phyloP scores from a whole-genome alignment of 2,797 vertebrate species.

The Muscicapa comitata region DNA sequence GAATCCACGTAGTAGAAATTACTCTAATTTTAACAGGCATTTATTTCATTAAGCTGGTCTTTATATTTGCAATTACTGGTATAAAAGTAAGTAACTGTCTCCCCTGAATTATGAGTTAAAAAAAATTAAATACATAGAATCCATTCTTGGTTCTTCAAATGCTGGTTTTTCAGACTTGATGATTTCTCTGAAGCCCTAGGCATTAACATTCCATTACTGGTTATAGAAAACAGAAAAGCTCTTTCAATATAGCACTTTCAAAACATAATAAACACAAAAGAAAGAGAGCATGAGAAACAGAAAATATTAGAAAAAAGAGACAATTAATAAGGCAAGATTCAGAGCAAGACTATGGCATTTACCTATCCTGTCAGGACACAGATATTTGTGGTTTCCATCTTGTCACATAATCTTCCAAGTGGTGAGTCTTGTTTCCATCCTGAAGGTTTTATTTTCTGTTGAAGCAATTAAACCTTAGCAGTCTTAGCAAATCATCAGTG shows the following conservation, averaged over 20 bases:
- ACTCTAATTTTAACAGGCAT: not conserved
- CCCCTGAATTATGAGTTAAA: not conserved
- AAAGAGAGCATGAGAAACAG: not conserved
- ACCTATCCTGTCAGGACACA: not conserved
- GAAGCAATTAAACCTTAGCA: not conserved
- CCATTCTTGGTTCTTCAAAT: not conserved
- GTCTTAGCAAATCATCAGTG: not conserved
- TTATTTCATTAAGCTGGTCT: not conserved
- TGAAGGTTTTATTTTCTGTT: not conserved
- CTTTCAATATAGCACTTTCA: not conserved
- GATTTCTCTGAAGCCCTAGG: not conserved
- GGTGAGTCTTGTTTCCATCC: not conserved
- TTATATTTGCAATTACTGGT: not conserved
- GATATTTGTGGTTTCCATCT: not conserved
- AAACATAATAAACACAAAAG: not conserved
- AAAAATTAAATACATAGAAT: not conserved
- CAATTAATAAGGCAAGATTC: not conserved
- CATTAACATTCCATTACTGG: not conserved
- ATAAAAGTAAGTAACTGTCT: not conserved
- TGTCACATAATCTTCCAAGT: not conserved
- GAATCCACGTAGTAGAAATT: not conserved
- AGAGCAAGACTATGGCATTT: not conserved
- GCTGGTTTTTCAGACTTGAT: not conserved
- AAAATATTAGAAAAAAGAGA: not conserved
- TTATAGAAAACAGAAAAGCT: not conserved